Conservation (phyloP, 2,797 vertebrate genomes). For the Merluccius polli region DNA sequence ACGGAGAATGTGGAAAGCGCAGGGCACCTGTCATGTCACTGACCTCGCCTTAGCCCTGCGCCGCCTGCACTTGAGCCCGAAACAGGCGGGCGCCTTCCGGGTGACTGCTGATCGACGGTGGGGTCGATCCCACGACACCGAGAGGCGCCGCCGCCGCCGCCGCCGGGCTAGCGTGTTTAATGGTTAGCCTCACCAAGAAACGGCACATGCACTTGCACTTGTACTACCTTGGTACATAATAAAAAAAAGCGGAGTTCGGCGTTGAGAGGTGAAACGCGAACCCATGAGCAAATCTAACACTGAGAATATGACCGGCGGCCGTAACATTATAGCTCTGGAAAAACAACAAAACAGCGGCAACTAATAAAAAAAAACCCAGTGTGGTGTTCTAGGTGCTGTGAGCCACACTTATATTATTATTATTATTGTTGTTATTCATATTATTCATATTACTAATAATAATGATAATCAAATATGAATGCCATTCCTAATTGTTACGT, state of each 20-base stretch:
- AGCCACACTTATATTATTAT: constrained; percentile 57
- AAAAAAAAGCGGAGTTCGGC: constrained; percentile 42
- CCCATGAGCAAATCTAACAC: constrained; percentile 49
- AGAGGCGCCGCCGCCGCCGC: constrained; percentile 36
- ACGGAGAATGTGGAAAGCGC: neutral
- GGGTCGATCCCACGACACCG: constrained; percentile 46
- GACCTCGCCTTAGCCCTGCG: neutral
- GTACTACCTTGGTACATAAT: constrained; percentile 47
- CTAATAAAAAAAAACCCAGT: constrained; percentile 15
- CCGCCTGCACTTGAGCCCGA: too few species aligned
- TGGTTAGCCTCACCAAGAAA: constrained; percentile 53
- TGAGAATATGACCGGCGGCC: constrained; percentile 27
- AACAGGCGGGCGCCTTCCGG: too few species aligned
- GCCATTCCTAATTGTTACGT: neutral
- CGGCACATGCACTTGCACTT: constrained; percentile 65
- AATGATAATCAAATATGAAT: neutral
- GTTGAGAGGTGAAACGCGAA: constrained; percentile 50
- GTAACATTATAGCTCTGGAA: constrained; percentile 10
- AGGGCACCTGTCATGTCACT: neutral
- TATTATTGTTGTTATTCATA: constrained; percentile 53
- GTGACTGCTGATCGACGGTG: neutral
- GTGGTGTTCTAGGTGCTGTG: constrained; percentile 42
- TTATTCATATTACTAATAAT: constrained; percentile 36
- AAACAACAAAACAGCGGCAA: constrained; percentile 15
- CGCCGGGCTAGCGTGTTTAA: constrained; percentile 53